Conservation (phyloP, 2,797 vertebrate species). For the Coilia nasus region DNA sequence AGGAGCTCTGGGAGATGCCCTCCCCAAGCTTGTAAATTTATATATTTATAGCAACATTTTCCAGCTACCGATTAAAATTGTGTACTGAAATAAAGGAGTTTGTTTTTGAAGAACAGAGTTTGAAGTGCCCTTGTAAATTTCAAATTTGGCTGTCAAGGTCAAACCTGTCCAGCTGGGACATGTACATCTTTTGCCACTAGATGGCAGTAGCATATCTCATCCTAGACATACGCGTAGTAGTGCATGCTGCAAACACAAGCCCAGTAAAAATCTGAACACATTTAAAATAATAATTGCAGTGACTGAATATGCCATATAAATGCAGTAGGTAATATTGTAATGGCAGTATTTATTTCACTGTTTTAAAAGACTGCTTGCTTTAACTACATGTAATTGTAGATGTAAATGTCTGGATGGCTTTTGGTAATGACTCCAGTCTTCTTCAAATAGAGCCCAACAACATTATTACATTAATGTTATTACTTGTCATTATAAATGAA, state of each 20-base stretch:
- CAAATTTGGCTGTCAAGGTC: background rate
- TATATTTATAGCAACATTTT: constrained; percentile 5
- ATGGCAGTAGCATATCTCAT: constrained; percentile 6
- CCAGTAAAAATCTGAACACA: background rate
- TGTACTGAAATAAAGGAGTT: background rate
- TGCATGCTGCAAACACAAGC: background rate
- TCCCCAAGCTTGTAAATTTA: background rate
- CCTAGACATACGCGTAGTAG: background rate
- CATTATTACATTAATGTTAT: too few relatives aligned
- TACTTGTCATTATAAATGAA: too few relatives aligned
- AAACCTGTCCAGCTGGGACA: background rate
- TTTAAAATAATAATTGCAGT: background rate
- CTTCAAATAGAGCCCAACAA: too few relatives aligned
- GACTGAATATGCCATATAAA: background rate
- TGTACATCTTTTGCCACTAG: background rate
- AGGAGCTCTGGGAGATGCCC: background rate
- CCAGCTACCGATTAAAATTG: background rate
- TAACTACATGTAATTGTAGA: too few relatives aligned
- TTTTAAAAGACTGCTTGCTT: background rate
- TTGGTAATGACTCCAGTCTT: too few relatives aligned
- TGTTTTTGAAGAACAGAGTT: background rate
- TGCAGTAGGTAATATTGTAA: background rate
- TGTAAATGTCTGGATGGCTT: too few relatives aligned
- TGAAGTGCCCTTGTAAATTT: background rate
- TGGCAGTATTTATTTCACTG: background rate